These are phyloP conservation scores for Glaucopsyche alexis DNA, from an alignment of 2,888 invertebrate genomes.

Conservation along the genomic window DNA sequence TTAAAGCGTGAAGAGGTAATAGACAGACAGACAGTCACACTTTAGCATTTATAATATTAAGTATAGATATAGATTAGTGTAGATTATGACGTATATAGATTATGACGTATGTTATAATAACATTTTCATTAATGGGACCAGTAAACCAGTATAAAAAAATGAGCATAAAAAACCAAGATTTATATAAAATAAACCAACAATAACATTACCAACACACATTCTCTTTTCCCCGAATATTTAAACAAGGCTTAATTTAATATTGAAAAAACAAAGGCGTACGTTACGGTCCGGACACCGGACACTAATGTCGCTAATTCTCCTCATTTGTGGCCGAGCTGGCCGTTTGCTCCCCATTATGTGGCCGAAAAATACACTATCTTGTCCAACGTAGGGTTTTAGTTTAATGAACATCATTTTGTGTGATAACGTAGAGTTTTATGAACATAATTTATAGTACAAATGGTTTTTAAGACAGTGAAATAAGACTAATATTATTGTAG, in stretches of 20 bases:
- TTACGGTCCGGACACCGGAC: background rate
- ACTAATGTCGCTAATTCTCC: constrained; percentile 12
- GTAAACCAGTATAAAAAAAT: too few species aligned
- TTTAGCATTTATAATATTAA: too few species aligned
- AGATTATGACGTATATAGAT: too few species aligned
- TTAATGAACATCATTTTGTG: constrained; percentile 9
- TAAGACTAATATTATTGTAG: too few species aligned
- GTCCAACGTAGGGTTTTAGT: background rate
- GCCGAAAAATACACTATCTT: background rate
- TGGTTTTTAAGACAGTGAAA: background rate
- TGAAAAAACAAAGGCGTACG: constrained; percentile 11
- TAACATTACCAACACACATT: background rate
- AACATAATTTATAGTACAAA: background rate
- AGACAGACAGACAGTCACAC: too few species aligned
- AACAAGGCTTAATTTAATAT: constrained; percentile 15
- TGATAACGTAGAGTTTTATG: background rate
- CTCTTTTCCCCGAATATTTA: background rate
- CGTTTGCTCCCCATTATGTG: background rate
- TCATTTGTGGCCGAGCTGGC: constrained; percentile 5
- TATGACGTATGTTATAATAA: too few species aligned
- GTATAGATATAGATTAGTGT: too few species aligned
- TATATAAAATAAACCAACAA: background rate
- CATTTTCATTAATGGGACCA: too few species aligned
- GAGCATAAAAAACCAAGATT: too few species aligned
- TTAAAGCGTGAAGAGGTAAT: too few species aligned